Conservation (phyloP, 2,888 invertebrate species). For the Piscicola geometra region DNA sequence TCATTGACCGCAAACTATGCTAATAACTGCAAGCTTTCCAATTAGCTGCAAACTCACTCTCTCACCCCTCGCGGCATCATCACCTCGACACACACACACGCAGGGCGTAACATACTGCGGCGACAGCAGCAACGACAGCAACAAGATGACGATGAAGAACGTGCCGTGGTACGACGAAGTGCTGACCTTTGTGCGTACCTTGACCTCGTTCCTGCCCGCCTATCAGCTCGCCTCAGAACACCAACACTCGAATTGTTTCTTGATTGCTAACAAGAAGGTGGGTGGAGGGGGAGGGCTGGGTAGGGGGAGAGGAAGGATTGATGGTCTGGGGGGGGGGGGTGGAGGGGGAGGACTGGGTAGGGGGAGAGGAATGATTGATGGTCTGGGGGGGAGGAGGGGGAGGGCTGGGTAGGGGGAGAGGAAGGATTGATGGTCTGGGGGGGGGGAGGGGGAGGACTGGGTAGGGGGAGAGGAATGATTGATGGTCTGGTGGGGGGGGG, state of each 20-base stretch:
- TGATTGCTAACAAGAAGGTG: constrained; percentile 61
- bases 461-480: too few relatives aligned
- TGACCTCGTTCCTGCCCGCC: constrained; percentile 56
- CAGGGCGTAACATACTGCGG: constrained; percentile 64
- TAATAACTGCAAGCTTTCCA: background rate
- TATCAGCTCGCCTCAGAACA: constrained; percentile 62
- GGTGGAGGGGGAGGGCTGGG: too few relatives aligned
- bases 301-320: too few relatives aligned
- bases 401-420: too few relatives aligned
- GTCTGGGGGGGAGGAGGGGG: too few relatives aligned
- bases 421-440: too few relatives aligned
- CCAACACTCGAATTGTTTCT: constrained; percentile 63
- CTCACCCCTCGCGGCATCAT: background rate
- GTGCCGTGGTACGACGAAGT: constrained; percentile 64
- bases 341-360: too few relatives aligned
- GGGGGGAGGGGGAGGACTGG: too few relatives aligned
- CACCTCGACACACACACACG: background rate
- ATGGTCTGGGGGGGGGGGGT: too few relatives aligned
- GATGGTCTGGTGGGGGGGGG: too few relatives aligned
- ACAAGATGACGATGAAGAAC: constrained; percentile 61
- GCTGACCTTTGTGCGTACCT: constrained; percentile 57
- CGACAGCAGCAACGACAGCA: constrained; percentile 56
- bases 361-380: too few relatives aligned
- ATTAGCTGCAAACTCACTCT: background rate
- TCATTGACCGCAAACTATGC: background rate